Percentiles rank a stretch among this genome's conserved stretches.
phyloP scores from a whole-genome alignment of 2,113 vertebrate species.

The Oreochromis aureus region DNA sequence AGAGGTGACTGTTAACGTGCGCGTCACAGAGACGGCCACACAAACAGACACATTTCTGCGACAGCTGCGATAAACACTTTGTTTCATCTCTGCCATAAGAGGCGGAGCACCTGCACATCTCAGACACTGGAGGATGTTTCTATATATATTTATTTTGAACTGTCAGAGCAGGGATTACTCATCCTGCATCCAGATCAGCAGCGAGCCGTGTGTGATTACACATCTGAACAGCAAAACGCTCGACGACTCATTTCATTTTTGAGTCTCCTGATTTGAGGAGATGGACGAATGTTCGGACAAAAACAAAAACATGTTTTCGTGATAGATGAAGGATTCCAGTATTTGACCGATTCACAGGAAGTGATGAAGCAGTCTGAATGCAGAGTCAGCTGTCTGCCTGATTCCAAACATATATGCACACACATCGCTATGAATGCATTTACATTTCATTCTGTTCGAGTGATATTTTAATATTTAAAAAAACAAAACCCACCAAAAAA shows the following conservation, averaged over 20 bases:
- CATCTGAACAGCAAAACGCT: neutral
- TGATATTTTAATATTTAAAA: neutral
- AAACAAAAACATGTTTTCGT: neutral
- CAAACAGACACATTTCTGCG: fast-evolving
- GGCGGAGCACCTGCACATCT: neutral
- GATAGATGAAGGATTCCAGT: neutral
- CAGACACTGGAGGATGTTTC: neutral
- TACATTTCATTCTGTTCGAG: neutral
- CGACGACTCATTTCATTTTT: neutral
- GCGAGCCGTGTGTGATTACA: neutral
- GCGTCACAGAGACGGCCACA: neutral
- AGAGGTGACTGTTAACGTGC: neutral
- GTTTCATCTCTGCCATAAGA: neutral
- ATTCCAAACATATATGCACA: neutral
- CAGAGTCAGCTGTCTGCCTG: neutral
- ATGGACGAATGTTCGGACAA: fast-evolving
- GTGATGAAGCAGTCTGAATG: neutral
- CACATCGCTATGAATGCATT: neutral
- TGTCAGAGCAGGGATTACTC: neutral
- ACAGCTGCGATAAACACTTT: neutral
- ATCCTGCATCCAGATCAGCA: neutral
- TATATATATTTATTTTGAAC: neutral
- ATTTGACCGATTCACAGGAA: neutral
- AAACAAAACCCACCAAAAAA: neutral
- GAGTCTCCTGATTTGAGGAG: neutral